phyloP scores from a whole-genome alignment of 2,797 vertebrate genomes.

The Uromys caudimaculatus region DNA sequence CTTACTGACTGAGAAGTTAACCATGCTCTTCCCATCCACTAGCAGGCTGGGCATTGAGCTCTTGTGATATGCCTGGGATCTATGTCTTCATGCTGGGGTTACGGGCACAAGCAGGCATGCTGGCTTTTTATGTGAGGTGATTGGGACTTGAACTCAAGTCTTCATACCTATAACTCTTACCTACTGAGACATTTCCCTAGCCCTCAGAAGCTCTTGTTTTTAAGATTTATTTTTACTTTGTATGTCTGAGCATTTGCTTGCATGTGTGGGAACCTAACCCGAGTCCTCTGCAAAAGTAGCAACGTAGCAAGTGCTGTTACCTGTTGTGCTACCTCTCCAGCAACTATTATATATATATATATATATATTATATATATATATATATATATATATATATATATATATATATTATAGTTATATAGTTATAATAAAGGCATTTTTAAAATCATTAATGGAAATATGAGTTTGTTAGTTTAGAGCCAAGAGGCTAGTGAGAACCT shows the following conservation, averaged over 20 bases:
- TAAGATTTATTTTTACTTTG: too few species aligned
- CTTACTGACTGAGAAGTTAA: background rate
- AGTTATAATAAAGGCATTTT: background rate
- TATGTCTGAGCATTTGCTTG: background rate
- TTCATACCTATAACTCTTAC: background rate
- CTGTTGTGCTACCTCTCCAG: background rate
- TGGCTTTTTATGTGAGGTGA: background rate
- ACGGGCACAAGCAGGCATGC: background rate
- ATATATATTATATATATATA: too few species aligned
- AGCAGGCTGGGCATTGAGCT: background rate
- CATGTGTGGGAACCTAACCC: background rate
- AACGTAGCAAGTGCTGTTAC: background rate
- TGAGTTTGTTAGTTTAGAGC: background rate
- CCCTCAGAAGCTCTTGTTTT: background rate
- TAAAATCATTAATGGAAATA: background rate
- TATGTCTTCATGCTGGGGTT: background rate
- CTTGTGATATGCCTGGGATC: background rate
- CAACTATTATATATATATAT: too few species aligned
- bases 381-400: too few species aligned
- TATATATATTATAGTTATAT: too few species aligned
- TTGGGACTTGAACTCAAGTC: background rate
- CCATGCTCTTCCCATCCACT: too few species aligned
- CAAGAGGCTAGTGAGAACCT: background rate
- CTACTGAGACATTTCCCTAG: background rate
- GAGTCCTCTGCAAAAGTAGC: background rate